Percentiles rank a stretch among this genome's conserved stretches.
These are phyloP conservation scores for Apodemus sylvaticus DNA, from an alignment of 2,113 vertebrate genomes.

Conservation along the genomic window DNA sequence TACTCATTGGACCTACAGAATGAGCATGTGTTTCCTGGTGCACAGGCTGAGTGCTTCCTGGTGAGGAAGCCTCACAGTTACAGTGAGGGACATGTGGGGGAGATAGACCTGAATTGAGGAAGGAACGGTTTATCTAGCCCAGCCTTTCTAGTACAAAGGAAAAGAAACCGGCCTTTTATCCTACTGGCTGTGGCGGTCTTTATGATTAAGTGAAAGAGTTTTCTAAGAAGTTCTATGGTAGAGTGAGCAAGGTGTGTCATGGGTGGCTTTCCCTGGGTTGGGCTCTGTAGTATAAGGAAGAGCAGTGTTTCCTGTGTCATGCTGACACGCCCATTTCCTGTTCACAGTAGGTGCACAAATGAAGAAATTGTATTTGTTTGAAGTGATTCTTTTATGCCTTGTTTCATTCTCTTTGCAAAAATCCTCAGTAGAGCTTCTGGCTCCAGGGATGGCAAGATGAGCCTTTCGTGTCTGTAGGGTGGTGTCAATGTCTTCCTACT, in stretches of 20 bases:
- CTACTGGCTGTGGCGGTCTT: not conserved
- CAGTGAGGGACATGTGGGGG: not conserved
- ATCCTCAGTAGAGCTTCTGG: not conserved
- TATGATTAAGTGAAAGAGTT: slow-evolving; percentile 37
- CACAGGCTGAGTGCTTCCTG: not conserved
- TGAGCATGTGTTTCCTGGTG: not conserved
- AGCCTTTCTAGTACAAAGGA: not conserved
- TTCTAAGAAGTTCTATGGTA: not conserved
- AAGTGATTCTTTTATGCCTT: not conserved
- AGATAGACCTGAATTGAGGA: slow-evolving; percentile 12
- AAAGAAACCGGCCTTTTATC: not conserved
- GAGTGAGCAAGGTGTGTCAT: not conserved
- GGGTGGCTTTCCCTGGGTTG: not conserved
- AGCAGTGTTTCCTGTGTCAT: not conserved
- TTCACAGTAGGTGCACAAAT: not conserved
- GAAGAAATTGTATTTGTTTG: not conserved
- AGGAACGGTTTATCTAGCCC: not conserved
- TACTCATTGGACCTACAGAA: not conserved
- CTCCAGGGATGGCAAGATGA: too few relatives aligned
- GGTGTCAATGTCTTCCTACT: not conserved
- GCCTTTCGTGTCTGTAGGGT: not conserved
- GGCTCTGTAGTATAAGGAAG: not conserved
- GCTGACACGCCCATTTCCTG: not conserved
- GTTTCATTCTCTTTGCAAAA: not conserved
- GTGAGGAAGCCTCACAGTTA: not conserved